Evolutionary conservation across 2,797 vertebrate genomes (phyloP).

Genomic region (Mormyrops boulengeri): DNA sequence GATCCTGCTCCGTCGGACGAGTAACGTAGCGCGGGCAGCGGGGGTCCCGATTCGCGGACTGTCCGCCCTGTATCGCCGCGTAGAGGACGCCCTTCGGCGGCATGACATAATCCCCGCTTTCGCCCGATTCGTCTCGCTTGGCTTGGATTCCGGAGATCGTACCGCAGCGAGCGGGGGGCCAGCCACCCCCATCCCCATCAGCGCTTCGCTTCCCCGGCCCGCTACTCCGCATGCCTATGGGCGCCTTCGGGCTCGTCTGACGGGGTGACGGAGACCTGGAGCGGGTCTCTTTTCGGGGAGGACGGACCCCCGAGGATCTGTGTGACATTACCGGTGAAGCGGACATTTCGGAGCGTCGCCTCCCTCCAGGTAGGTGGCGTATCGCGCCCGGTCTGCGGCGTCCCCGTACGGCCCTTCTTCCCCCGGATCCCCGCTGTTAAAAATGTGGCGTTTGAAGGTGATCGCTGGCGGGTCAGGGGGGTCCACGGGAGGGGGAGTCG

Average conservation of each 20-base stretch:
- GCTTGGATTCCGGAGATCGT: not conserved
- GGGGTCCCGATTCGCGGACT: slow-evolving; percentile 14
- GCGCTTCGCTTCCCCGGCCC: not conserved
- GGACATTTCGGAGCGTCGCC: not conserved
- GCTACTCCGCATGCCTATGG: not conserved
- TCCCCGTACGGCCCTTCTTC: not conserved
- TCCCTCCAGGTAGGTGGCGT: not conserved
- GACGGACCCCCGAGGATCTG: not conserved
- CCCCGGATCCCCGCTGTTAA: not conserved
- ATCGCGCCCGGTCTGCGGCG: not conserved
- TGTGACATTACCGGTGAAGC: not conserved
- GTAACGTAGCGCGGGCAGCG: not conserved
- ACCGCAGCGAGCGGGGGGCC: slow-evolving; percentile 3
- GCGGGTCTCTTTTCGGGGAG: not conserved
- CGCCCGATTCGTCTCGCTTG: not conserved
- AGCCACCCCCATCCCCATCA: not conserved
- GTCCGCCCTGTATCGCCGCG: slow-evolving; percentile 3
- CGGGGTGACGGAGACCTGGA: not conserved
- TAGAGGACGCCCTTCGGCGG: slow-evolving; percentile 3
- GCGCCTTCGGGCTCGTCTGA: not conserved
- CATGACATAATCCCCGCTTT: not conserved
- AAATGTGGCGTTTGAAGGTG: not conserved
- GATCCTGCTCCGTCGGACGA: slow-evolving; percentile 1
- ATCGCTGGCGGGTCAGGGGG: not conserved
- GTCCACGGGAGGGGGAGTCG: not conserved